Conservation (phyloP, 2,113 vertebrate genomes). For the Leucoraja erinaceus region DNA sequence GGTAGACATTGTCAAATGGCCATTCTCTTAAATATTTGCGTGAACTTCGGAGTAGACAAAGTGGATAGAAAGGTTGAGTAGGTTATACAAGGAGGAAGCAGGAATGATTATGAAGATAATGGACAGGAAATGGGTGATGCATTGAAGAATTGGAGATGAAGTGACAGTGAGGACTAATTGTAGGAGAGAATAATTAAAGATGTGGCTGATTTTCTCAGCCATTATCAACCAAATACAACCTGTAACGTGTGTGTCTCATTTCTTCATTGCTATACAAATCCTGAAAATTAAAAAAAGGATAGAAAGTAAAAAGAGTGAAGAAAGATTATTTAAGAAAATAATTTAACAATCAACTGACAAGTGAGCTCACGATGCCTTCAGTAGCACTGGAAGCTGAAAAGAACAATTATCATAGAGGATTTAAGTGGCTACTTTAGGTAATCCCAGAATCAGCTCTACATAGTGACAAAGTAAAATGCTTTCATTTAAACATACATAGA, state of each 20-base stretch:
- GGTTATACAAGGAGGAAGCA: background rate
- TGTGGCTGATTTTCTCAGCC: background rate
- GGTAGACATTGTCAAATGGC: background rate
- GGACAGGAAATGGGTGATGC: background rate
- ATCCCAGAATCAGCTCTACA: background rate
- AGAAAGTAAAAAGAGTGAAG: background rate
- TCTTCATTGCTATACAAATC: background rate
- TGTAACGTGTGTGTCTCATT: background rate
- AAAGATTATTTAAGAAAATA: background rate
- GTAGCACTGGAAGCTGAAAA: background rate
- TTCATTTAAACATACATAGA: background rate
- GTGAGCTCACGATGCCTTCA: background rate
- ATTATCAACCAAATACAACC: background rate
- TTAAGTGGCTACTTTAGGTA: background rate
- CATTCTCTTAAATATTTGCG: background rate
- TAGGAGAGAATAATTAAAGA: background rate
- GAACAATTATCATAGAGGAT: background rate
- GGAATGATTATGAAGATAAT: background rate
- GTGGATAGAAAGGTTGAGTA: background rate
- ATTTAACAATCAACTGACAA: background rate
- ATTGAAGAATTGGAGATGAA: background rate
- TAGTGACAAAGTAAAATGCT: background rate
- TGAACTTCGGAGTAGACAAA: background rate
- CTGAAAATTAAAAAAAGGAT: background rate
- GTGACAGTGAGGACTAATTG: background rate